Percentiles rank a stretch among this genome's conserved stretches.
Evolutionary conservation across 35 echinoderm and acorn worm species (phyloP).

Genomic region (Patiria miniata): DNA sequence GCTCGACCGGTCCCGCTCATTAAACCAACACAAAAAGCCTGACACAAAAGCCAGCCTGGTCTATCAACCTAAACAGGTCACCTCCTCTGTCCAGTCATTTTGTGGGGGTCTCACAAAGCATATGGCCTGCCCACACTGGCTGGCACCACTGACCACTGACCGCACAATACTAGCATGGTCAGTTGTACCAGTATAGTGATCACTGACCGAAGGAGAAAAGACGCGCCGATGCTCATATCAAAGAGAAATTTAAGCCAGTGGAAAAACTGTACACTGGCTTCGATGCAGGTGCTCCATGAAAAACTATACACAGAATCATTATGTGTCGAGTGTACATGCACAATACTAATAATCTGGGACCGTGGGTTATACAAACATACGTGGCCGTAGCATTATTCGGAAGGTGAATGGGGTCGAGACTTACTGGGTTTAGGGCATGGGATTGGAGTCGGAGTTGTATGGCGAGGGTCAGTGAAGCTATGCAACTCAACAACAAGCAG

Average conservation of each 20-base stretch:
- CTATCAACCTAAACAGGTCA: not conserved
- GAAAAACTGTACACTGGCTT: too few relatives aligned
- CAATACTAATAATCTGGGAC: too few relatives aligned
- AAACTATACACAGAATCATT: too few relatives aligned
- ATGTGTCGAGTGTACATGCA: too few relatives aligned
- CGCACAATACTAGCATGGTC: not conserved
- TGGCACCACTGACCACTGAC: not conserved
- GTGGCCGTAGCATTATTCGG: too few relatives aligned
- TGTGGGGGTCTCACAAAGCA: not conserved
- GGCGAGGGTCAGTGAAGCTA: too few relatives aligned
- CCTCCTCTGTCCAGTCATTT: slow-evolving; percentile 8
- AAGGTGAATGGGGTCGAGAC: too few relatives aligned
- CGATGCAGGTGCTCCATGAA: too few relatives aligned
- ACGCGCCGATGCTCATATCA: not conserved
- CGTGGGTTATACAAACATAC: too few relatives aligned
- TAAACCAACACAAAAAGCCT: slow-evolving; percentile 6
- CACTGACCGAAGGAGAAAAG: slow-evolving; percentile 20
- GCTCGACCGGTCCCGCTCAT: not conserved
- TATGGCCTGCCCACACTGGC: not conserved
- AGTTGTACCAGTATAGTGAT: not conserved
- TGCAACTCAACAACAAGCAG: too few relatives aligned
- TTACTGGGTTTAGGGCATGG: too few relatives aligned
- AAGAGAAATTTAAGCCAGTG: not conserved
- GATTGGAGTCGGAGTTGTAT: too few relatives aligned
- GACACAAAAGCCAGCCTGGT: not conserved